Evolutionary conservation across 2,888 invertebrate species (phyloP).

Genomic region (Dexiosoma caninum): DNA sequence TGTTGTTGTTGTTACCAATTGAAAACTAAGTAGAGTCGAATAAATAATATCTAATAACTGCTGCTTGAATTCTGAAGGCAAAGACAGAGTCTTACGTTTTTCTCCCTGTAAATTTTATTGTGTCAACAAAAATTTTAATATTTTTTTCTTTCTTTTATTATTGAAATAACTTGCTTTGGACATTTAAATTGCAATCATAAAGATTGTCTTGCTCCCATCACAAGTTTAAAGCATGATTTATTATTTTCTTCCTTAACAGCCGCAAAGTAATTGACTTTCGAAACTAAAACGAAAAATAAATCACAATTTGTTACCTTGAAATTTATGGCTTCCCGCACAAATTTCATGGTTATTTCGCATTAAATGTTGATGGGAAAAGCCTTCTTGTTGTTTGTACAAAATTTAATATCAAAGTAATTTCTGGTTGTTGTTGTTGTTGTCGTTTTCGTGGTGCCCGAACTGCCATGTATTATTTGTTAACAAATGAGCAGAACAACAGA

Average conservation of each 20-base stretch:
- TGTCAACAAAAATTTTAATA: neutral
- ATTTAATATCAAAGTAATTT: conserved; percentile 8
- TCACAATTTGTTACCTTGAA: conserved; percentile 1
- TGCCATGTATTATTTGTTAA: conserved; percentile 49
- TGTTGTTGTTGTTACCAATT: no score
- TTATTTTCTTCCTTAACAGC: neutral
- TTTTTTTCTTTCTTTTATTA: neutral
- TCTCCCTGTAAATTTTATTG: neutral
- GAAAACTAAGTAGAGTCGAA: no score
- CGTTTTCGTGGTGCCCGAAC: conserved; percentile 10
- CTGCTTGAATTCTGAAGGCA: no score
- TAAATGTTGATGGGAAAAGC: neutral
- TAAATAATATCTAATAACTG: no score
- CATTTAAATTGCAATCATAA: no score
- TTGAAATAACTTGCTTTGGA: neutral
- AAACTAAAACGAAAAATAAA: conserved; percentile 21
- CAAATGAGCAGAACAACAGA: conserved; percentile 24
- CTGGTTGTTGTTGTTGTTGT: neutral
- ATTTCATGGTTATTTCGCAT: neutral
- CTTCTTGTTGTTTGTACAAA: neutral
- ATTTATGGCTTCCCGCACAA: neutral
- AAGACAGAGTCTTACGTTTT: no score
- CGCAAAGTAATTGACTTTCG: neutral
- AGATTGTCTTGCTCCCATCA: neutral
- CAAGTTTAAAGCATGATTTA: neutral